phyloP scores from a whole-genome alignment of 1,140 invertebrate species.

The Ceratoteleas bidentatus region DNA sequence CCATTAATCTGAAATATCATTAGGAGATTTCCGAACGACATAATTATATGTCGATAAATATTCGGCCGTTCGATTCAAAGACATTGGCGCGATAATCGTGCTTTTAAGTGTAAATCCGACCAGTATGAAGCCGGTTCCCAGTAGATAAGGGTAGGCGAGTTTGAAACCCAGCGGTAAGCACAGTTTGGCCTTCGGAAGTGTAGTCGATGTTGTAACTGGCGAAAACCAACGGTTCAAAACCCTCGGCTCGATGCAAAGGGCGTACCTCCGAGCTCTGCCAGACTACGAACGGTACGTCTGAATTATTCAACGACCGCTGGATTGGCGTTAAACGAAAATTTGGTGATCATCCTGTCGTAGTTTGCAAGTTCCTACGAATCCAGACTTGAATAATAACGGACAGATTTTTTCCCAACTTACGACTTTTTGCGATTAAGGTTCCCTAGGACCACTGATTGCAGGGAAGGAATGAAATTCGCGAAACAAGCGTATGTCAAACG shows the following conservation, averaged over 20 bases:
- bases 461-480: too few species aligned
- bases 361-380: conserved; percentile 57
- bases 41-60: conserved; percentile 40
- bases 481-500: too few species aligned
- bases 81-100: conserved; percentile 55
- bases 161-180: conserved; percentile 43
- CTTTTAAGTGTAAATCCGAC: conserved; percentile 57
- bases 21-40: conserved; percentile 9
- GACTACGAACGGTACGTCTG: conserved; percentile 64
- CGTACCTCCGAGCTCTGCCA: conserved; percentile 45
- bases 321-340: conserved; percentile 70
- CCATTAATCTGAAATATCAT: conserved; percentile 23
- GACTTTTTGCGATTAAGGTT: too few species aligned
- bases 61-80: conserved; percentile 15
- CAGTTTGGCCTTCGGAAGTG: conserved; percentile 61
- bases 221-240: conserved; percentile 62
- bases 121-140: conserved; percentile 39
- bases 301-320: conserved; percentile 74
- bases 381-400: conserved; percentile 48
- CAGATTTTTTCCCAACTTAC: conserved; percentile 27
- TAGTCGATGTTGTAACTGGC: conserved; percentile 60
- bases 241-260: conserved; percentile 59
- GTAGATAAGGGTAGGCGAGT: conserved; percentile 59
- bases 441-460: too few species aligned
- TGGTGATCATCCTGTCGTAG: conserved; percentile 62